Evolutionary conservation across 2,888 invertebrate species (phyloP).

Genomic region (Leptogaster cylindrica): DNA sequence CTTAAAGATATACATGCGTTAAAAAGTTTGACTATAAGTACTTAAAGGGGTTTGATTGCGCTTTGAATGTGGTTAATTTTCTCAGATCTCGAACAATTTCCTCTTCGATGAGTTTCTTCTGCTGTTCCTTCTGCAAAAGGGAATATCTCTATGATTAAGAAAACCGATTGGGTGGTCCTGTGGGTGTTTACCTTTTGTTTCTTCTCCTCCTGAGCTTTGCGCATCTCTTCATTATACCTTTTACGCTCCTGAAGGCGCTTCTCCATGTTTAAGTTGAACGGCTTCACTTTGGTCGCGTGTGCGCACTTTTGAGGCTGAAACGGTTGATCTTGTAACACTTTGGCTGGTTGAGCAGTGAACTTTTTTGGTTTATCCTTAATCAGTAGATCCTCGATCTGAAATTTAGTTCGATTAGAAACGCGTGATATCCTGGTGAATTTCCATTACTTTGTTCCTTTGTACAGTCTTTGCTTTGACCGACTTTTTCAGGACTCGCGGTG

Average conservation of each 20-base stretch:
- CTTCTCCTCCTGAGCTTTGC: constrained; percentile 52
- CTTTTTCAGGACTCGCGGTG: constrained; percentile 56
- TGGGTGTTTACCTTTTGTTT: constrained; percentile 56
- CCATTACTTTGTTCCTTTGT: too few relatives aligned
- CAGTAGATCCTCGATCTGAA: constrained; percentile 51
- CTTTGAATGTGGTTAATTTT: constrained; percentile 58
- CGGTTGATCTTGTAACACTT: constrained; percentile 52
- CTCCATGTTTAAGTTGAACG: constrained; percentile 56
- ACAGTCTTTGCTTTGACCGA: too few relatives aligned
- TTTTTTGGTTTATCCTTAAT: constrained; percentile 48
- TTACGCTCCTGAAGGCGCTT: constrained; percentile 56
- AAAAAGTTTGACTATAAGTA: too few relatives aligned
- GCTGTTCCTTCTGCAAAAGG: constrained; percentile 56
- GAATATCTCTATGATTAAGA: too few relatives aligned
- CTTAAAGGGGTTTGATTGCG: constrained; percentile 61
- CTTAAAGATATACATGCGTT: too few relatives aligned
- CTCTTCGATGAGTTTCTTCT: constrained; percentile 55
- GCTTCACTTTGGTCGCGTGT: constrained; percentile 50
- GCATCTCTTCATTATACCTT: constrained; percentile 53
- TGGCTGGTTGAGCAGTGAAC: constrained; percentile 48
- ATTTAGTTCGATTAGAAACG: neutral
- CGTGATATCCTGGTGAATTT: too few relatives aligned
- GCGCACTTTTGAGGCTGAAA: constrained; percentile 51
- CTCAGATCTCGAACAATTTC: constrained; percentile 55
- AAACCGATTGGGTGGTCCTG: neutral